Conservation (phyloP, 1,140 invertebrate species). For the Teleopsis dalmanni region DNA sequence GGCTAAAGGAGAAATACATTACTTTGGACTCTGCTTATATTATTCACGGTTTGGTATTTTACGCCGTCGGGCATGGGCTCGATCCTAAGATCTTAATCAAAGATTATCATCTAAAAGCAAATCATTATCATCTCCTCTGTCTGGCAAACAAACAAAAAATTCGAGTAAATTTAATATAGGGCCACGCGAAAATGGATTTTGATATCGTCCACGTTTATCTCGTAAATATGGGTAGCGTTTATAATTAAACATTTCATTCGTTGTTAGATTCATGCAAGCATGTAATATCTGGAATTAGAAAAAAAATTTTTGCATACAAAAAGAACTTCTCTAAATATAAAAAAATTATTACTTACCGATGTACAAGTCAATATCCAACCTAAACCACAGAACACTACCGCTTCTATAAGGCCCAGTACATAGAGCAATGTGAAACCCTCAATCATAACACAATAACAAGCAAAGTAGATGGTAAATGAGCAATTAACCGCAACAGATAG, state of each 20-base stretch:
- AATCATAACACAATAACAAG: constrained; percentile 75
- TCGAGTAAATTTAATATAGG: constrained; percentile 79
- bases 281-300: constrained; percentile 62
- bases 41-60: constrained; percentile 38
- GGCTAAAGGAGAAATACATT: no score
- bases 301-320: constrained; percentile 12
- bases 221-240: constrained; percentile 82
- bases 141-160: constrained; percentile 77
- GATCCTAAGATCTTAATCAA: constrained; percentile 46
- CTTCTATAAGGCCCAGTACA: constrained; percentile 71
- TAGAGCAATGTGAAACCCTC: constrained; percentile 79
- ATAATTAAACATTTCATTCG: constrained; percentile 91
- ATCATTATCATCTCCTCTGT: constrained; percentile 64
- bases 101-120: constrained; percentile 60
- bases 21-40: constrained; percentile 20
- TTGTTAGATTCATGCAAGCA: constrained; percentile 85
- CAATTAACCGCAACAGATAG: constrained; percentile 79
- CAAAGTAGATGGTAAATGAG: constrained; percentile 79
- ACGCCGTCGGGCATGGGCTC: constrained; percentile 29
- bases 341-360: constrained; percentile 57
- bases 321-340: neutral
- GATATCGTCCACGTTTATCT: constrained; percentile 77
- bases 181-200: constrained; percentile 83
- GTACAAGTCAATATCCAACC: constrained; percentile 82
- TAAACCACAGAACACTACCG: constrained; percentile 72